Percentiles rank a stretch among this genome's conserved stretches.
These are phyloP conservation scores for Apis florea DNA, from an alignment of 1,140 invertebrate species.

Conservation along the genomic window DNA sequence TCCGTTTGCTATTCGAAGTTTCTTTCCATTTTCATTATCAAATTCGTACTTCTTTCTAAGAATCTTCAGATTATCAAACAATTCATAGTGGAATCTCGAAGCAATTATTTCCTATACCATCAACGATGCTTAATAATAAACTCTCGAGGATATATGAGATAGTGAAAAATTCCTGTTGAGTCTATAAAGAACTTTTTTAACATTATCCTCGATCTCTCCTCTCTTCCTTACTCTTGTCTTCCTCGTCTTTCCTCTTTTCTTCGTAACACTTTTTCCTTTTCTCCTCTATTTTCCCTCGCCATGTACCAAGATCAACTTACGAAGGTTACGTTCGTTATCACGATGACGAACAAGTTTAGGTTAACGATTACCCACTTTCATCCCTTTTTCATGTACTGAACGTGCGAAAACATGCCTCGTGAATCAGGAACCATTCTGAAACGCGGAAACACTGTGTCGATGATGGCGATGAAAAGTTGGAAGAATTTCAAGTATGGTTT, in stretches of 20 bases:
- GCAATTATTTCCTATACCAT: constrained; percentile 16
- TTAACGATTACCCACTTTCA: constrained; percentile 67
- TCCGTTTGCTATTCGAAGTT: background rate
- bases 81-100: background rate
- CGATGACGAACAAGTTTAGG: constrained; percentile 69
- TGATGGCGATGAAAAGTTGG: background rate
- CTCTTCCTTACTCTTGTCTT: background rate
- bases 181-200: constrained; percentile 33
- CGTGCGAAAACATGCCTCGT: constrained; percentile 48
- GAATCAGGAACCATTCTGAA: background rate
- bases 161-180: constrained; percentile 19
- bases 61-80: background rate
- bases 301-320: constrained; percentile 71
- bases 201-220: constrained; percentile 43
- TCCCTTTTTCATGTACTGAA: constrained; percentile 51
- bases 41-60: background rate
- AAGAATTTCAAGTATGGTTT: background rate
- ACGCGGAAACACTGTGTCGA: background rate
- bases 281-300: constrained; percentile 33
- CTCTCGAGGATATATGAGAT: background rate
- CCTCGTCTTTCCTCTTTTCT: background rate
- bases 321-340: constrained; percentile 71
- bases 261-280: background rate
- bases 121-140: background rate
- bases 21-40: background rate